A percentile compares a stretch with the other conserved stretches of the same genome.
Evolutionary conservation across 2,888 invertebrate species (phyloP).

Genomic region (Acrobasis consociella): DNA sequence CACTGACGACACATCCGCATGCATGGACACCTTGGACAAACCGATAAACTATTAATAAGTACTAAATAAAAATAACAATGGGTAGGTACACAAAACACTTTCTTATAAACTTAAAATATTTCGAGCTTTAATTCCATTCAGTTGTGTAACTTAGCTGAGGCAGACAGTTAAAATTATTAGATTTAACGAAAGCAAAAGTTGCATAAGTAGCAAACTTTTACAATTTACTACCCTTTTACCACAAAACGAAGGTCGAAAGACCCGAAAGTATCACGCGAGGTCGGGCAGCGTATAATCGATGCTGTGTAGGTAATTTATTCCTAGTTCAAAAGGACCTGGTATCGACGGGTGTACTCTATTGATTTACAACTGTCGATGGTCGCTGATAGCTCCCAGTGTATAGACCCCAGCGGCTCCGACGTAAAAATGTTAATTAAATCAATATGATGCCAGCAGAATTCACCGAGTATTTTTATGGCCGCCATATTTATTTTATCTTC

Average conservation of each 20-base stretch:
- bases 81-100: not conserved
- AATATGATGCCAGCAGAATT: constrained; percentile 19
- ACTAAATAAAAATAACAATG: not conserved
- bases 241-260: not conserved
- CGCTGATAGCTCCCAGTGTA: constrained; percentile 34
- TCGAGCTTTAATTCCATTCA: too few species aligned
- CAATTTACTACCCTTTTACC: too few species aligned
- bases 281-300: constrained; percentile 23
- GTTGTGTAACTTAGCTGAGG: too few species aligned
- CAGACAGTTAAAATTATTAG: too few species aligned
- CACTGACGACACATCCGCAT: constrained; percentile 12
- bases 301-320: constrained; percentile 31
- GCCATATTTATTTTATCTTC: not conserved
- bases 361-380: constrained; percentile 62
- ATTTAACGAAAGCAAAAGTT: too few species aligned
- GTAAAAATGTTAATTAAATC: constrained; percentile 31
- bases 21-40: not conserved
- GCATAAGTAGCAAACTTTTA: too few species aligned
- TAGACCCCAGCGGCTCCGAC: constrained; percentile 26
- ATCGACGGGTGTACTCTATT: constrained; percentile 46
- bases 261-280: not conserved
- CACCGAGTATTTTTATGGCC: constrained; percentile 11
- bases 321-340: constrained; percentile 5
- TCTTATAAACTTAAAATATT: too few species aligned
- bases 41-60: not conserved